Conservation (phyloP, 92 coral and sea anemone genomes). For the Blastomussa wellsi region DNA sequence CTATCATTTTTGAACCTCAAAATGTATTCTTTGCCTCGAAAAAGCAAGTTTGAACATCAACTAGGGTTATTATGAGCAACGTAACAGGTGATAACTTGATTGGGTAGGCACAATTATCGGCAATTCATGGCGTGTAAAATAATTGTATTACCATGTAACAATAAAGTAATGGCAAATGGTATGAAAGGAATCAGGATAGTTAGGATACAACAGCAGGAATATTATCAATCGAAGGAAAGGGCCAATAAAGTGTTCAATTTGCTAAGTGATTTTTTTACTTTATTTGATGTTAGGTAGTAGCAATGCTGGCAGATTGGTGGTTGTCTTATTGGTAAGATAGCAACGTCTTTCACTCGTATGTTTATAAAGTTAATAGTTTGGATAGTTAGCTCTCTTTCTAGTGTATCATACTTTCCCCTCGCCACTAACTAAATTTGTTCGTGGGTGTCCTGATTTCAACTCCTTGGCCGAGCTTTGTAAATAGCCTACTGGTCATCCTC, state of each 20-base stretch:
- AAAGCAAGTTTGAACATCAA: no score
- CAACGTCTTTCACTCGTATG: background rate
- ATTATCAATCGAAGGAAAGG: background rate
- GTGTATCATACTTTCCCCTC: no score
- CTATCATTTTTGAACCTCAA: background rate
- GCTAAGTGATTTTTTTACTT: background rate
- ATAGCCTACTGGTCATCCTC: no score
- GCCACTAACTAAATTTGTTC: background rate
- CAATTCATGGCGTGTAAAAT: no score
- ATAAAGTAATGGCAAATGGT: no score
- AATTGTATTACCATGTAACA: no score
- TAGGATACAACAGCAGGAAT: background rate
- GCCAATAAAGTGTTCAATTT: background rate
- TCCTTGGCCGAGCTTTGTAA: background rate
- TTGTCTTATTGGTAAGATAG: constrained; percentile 74
- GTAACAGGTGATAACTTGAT: no score
- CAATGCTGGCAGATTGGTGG: constrained; percentile 74
- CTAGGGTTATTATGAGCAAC: no score
- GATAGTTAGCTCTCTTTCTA: background rate
- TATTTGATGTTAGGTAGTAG: constrained; percentile 46
- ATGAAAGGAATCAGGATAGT: background rate
- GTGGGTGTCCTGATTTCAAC: background rate
- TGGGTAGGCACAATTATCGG: no score
- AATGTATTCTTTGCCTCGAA: background rate
- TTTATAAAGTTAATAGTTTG: background rate